Conservation (phyloP, 2,797 vertebrate genomes). For the Tauraco hartlaubi region DNA sequence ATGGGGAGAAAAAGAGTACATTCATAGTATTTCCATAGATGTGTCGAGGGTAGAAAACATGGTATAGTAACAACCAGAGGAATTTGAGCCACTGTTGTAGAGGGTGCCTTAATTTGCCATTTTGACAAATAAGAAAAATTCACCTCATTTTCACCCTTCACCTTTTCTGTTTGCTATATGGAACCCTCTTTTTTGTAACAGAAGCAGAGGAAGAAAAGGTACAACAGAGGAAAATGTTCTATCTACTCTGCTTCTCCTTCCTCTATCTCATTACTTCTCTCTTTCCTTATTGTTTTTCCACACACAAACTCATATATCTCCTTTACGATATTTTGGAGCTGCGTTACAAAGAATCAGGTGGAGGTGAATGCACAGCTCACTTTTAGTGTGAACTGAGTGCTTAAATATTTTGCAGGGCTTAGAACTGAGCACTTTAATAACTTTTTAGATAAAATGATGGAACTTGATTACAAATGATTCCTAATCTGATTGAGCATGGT, state of each 20-base stretch:
- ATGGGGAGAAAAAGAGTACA: background rate
- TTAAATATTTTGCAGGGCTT: background rate
- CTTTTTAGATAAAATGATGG: background rate
- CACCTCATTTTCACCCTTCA: background rate
- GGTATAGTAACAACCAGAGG: background rate
- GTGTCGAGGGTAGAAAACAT: background rate
- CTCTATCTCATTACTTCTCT: background rate
- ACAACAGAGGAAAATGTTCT: background rate
- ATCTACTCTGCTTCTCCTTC: background rate
- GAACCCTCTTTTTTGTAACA: background rate
- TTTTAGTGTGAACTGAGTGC: background rate
- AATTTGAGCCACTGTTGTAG: background rate
- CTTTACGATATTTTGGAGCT: background rate
- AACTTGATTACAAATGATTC: background rate
- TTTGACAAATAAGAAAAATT: background rate
- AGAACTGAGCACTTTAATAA: background rate
- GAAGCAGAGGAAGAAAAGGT: background rate
- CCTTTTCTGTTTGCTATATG: background rate
- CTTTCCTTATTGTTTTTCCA: background rate
- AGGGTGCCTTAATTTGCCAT: background rate
- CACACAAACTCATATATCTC: background rate
- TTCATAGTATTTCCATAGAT: background rate
- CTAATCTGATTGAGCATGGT: background rate
- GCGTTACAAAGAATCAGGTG: background rate
- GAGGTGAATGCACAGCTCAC: background rate